Percentiles rank a stretch among this genome's conserved stretches.
phyloP scores from a whole-genome alignment of 64 coral and sea anemone species.

The Orbicella faveolata region DNA sequence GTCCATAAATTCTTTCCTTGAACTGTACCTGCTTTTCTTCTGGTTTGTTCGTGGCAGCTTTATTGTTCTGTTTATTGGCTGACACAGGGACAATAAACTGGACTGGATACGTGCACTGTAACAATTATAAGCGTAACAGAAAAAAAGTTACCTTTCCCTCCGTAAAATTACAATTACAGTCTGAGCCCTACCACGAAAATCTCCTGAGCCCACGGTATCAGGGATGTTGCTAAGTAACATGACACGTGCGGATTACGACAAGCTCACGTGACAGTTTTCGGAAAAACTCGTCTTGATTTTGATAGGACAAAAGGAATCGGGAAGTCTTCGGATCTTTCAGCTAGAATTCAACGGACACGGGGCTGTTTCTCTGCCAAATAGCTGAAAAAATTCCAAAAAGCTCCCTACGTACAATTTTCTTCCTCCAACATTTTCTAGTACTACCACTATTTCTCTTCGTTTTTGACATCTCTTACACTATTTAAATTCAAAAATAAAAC shows the following conservation, averaged over 20 bases:
- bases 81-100: slow-evolving; percentile 68
- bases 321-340: neutral
- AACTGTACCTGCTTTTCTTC: slow-evolving; percentile 75
- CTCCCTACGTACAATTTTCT: too few species aligned
- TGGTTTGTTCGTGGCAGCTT: slow-evolving; percentile 34
- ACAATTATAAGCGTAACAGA: neutral
- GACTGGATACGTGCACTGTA: slow-evolving; percentile 68
- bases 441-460: too few species aligned
- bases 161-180: neutral
- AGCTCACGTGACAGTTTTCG: neutral
- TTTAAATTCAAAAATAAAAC: too few species aligned
- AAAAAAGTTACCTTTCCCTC: neutral
- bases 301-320: neutral
- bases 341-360: neutral
- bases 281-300: neutral
- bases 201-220: too few species aligned
- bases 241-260: neutral
- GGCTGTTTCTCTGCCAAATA: too few species aligned
- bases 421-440: too few species aligned
- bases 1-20: neutral
- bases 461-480: too few species aligned
- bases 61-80: slow-evolving; percentile 58
- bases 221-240: too few species aligned
- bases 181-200: too few species aligned
- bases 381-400: too few species aligned